These are phyloP conservation scores for Morinoia aosen DNA, from an alignment of 2,888 invertebrate species.

Conservation along the genomic window DNA sequence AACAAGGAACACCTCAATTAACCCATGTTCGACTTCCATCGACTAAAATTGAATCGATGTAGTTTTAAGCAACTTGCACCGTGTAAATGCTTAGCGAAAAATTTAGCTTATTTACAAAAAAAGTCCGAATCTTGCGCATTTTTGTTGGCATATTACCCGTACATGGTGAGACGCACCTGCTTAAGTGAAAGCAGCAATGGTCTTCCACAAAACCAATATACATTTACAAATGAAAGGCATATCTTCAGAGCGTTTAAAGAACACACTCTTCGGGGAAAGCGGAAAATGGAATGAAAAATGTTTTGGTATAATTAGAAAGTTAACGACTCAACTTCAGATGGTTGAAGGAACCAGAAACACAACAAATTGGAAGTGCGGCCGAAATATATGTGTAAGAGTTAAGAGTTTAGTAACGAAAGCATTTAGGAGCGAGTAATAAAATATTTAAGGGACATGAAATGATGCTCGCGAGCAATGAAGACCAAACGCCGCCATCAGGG, in stretches of 20 bases:
- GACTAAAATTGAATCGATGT: too few species aligned
- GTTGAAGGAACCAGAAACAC: not conserved
- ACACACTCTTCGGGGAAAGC: not conserved
- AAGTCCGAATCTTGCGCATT: too few species aligned
- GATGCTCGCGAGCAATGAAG: not conserved
- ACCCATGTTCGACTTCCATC: too few species aligned
- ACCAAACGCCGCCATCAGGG: not conserved
- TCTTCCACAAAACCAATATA: not conserved
- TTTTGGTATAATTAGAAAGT: not conserved
- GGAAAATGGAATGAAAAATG: not conserved
- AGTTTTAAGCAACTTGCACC: too few species aligned
- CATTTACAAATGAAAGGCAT: not conserved
- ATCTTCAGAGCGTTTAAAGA: not conserved
- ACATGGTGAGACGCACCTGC: too few species aligned
- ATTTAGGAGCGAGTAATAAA: conserved; percentile 4
- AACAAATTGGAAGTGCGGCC: not conserved
- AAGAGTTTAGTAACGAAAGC: not conserved
- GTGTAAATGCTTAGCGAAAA: too few species aligned
- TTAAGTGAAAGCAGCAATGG: too few species aligned
- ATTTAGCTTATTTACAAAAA: too few species aligned
- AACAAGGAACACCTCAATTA: too few species aligned
- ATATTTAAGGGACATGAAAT: not conserved
- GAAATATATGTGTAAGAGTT: not conserved
- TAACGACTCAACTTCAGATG: not conserved
- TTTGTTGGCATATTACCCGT: too few species aligned